Evolutionary conservation across 2,888 invertebrate genomes (phyloP), one percentile per base, ranked within the genome.

Genomic region (Nemoura dubitans): DNA sequence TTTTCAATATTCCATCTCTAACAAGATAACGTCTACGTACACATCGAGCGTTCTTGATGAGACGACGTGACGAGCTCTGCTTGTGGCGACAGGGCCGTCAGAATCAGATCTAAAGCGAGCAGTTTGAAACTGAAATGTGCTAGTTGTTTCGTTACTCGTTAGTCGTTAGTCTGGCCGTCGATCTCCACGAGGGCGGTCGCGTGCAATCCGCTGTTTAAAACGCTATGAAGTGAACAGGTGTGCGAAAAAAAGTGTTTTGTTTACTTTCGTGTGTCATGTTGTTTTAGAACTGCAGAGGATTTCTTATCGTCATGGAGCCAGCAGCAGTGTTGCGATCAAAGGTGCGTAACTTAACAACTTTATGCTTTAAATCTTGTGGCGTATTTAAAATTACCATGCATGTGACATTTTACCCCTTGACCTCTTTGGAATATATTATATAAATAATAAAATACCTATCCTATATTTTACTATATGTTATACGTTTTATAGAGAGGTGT

Each of bases 221-320:
- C 14, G 21, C 21, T 14, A 59, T 59, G 59, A 7, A 59, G 59
- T 16, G 2, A 14, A 59, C 59, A 59, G 59, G 59, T 59, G 59
- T 59, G 21, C 59, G 14, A 59, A 59, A 1, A 59, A 59, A 1
- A 7, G 59, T 59, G 59, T 59, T 59, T 59, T 59, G 14, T 59
- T 28, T 78, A 27, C 29, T 5, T 78, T 10, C 78, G 78, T 78
- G 78, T 78, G 29, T 78, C 78, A 78, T 78, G 25, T 26, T 78
- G 25, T 26, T 78, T 28, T 25, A 59, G 59, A 59, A 16, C 14
- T 59, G 14, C 14, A 59, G 16, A 59, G 59, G 59, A 25, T 77
- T 77, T 25, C 16, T 77, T 77, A 78, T 25, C 78, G 14, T 2
- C 1, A 29, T 59, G 59, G 59, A 59, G 59, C 59, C 59, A 21